These are phyloP conservation scores for Oceanites oceanicus DNA, from an alignment of 2,113 vertebrate species.

Conservation along the genomic window DNA sequence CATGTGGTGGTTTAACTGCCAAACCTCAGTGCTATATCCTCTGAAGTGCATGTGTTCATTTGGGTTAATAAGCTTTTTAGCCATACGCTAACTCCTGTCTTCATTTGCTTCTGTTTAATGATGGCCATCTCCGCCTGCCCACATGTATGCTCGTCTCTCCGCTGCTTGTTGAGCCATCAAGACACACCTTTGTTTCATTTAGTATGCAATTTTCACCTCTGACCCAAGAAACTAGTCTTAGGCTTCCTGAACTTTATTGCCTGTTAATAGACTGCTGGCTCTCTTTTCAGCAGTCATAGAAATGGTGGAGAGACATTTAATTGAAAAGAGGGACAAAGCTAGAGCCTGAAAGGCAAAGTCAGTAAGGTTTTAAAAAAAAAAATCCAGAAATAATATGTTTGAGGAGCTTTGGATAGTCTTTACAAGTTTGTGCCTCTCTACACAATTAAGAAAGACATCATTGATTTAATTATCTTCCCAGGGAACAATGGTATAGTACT, in stretches of 20 bases:
- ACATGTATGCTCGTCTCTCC: slow-evolving; percentile 45
- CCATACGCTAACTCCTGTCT: background rate
- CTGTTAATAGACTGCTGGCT: slow-evolving; percentile 86
- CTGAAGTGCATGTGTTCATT: background rate
- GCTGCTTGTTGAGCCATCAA: slow-evolving; percentile 76
- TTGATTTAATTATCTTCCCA: slow-evolving; percentile 75
- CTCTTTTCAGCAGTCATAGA: slow-evolving; percentile 82
- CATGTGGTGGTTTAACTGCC: background rate
- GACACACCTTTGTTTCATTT: slow-evolving; percentile 86
- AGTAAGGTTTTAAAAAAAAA: slow-evolving; percentile 32
- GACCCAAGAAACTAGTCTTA: slow-evolving; percentile 84
- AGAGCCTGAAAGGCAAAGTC: slow-evolving; percentile 76
- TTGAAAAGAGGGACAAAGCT: slow-evolving; percentile 80
- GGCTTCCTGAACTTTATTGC: slow-evolving; percentile 88
- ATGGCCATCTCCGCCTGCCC: slow-evolving; percentile 61
- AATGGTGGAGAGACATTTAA: slow-evolving; percentile 79
- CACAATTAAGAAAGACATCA: slow-evolving; percentile 62
- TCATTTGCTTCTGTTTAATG: slow-evolving; percentile 72
- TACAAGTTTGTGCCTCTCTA: slow-evolving; percentile 55
- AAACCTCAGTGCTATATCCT: background rate
- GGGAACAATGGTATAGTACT: slow-evolving; percentile 68
- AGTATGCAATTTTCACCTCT: slow-evolving; percentile 83
- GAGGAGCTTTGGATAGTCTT: slow-evolving; percentile 75
- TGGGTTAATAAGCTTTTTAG: slow-evolving; percentile 15
- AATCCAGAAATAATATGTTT: slow-evolving; percentile 64